Percentiles rank a stretch among this genome's conserved stretches.
These are phyloP conservation scores for Zhuqinia jingwanae DNA, from an alignment of 2,888 invertebrate species.

Conservation along the genomic window DNA sequence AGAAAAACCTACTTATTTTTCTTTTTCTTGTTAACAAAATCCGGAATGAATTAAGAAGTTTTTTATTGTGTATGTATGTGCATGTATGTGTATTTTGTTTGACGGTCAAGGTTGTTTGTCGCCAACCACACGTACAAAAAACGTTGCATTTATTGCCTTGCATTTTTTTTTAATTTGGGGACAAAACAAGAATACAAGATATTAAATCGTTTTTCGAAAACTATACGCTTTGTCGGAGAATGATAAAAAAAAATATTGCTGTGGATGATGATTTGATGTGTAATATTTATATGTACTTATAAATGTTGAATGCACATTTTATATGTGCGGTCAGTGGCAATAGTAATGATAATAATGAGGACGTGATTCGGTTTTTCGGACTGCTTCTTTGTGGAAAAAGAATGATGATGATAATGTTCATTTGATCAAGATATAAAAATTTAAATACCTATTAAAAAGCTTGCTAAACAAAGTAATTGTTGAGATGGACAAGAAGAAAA, in stretches of 20 bases:
- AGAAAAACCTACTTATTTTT: conserved; percentile 66
- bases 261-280: too few species aligned
- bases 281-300: background rate
- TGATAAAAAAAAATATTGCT: too few species aligned
- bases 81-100: too few species aligned
- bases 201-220: background rate
- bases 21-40: conserved; percentile 50
- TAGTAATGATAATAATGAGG: background rate
- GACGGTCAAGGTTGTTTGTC: conserved; percentile 67
- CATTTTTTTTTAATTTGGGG: background rate
- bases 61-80: conserved; percentile 7
- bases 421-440: too few species aligned
- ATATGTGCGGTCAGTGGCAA: conserved; percentile 31
- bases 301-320: background rate
- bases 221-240: background rate
- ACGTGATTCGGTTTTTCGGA: conserved; percentile 58
- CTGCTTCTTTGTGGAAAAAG: background rate
- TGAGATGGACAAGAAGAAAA: conserved; percentile 11
- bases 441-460: background rate
- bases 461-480: background rate
- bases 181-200: background rate
- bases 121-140: background rate
- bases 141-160: background rate
- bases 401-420: background rate
- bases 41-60: conserved; percentile 59